Base-by-base conservation (phyloP, 1,140 invertebrate genomes). In the Brachionus koreanus region DNA sequence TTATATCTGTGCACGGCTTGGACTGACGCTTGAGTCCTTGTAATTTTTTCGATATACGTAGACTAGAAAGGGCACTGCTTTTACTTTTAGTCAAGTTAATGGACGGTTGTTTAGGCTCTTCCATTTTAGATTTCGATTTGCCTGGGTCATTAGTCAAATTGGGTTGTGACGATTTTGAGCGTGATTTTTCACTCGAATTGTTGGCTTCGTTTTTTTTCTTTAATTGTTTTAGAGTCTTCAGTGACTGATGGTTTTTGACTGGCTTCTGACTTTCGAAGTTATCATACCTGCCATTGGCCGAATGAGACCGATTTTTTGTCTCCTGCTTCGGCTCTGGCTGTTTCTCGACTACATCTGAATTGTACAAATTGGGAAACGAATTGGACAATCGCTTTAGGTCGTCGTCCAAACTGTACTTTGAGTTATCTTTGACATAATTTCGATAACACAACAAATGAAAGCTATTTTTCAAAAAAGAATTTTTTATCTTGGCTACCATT, bases 401-500 rank as follows among this genome's bases (percentile, higher is more conserved):
- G 9, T 69, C 65, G 23, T 74, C 69, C 16, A 74, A 46, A 25
- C 43, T 46, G 12, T 23, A 25, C 13, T 39, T 42, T 42, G 67
- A 39, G 39, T 74, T 74, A 3, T 74, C 65, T 39, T 69, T 69
- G 16, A 69, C 33, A 69, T 69, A 65, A 65, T 33, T 69, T 6
- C 65, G 29, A 74, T 74, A 74, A 9, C 69, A 74, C 19, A 74
- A 46, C 10, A 74, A 46, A 46, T 74, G 69, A 49, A 74, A 74
- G 25, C 69, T 74, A 49, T 74, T 74, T 74, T 74, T 74, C 19
- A 74, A 46, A 74, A 74, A 74, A 6, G 69, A 74, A 46, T 46
- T 74, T 25, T 74, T 74, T 46, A 74, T 46, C 25, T 74, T 74
- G 7, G 42, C 69, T 25, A 74, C 69, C 69, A 74, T 74, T 74